These are phyloP conservation scores for Strigops habroptila DNA, from an alignment of 2,113 vertebrate genomes.

Conservation along the genomic window DNA sequence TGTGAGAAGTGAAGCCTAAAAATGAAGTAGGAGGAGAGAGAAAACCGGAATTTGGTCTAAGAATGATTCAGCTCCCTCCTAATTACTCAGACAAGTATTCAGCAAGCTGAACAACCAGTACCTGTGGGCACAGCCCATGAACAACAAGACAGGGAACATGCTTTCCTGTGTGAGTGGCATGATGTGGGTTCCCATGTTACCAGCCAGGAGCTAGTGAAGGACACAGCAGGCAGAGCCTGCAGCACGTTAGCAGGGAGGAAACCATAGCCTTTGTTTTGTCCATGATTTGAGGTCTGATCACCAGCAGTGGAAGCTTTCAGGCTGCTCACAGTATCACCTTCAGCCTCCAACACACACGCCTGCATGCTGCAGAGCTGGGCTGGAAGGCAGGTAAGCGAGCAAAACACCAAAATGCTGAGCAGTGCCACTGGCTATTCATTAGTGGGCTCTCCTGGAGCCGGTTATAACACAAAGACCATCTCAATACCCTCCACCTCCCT, in stretches of 20 bases:
- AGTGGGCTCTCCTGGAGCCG: background rate
- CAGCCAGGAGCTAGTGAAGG: rapidly evolving
- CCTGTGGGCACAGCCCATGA: conserved; percentile 31
- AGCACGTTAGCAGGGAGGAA: background rate
- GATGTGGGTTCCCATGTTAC: background rate
- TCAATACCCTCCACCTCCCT: background rate
- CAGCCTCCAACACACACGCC: background rate
- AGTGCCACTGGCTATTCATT: background rate
- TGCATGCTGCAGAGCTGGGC: background rate
- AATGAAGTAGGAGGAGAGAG: conserved; percentile 4
- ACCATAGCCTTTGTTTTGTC: background rate
- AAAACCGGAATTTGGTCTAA: conserved; percentile 37
- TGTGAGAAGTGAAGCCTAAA: background rate
- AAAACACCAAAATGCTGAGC: background rate
- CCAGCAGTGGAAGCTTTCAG: background rate
- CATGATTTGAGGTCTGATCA: background rate
- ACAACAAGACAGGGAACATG: conserved; percentile 27
- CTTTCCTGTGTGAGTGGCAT: background rate
- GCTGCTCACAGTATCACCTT: background rate
- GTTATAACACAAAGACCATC: background rate
- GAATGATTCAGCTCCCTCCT: conserved; percentile 66
- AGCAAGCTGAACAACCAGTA: conserved; percentile 9
- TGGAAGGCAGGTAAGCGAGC: background rate
- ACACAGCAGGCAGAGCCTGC: background rate
- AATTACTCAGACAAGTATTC: conserved; percentile 56